phyloP scores from a whole-genome alignment of 1,140 invertebrate species.

The Globodera ellingtonae region DNA sequence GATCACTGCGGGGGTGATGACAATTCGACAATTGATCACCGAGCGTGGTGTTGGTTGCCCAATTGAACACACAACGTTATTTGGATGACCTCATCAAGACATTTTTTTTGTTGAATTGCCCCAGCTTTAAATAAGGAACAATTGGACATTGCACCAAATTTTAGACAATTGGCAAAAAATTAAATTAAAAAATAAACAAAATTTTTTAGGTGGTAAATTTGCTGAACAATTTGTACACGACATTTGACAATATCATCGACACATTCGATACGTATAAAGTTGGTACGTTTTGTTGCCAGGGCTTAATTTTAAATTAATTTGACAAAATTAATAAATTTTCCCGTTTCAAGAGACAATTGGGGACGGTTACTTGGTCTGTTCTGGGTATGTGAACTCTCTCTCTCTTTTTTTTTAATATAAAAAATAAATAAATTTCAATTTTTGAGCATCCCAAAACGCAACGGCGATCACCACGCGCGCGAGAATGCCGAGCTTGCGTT shows the following conservation, averaged over 20 bases:
- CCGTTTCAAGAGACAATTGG: conserved; percentile 80
- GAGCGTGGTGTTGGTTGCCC: too few species aligned
- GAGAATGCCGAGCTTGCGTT: conserved; percentile 73
- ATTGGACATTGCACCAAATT: too few species aligned
- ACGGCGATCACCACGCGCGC: conserved; percentile 84
- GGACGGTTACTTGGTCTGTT: conserved; percentile 84
- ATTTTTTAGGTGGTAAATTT: conserved; percentile 76
- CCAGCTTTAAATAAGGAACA: too few species aligned
- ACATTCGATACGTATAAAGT: conserved; percentile 93
- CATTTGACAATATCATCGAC: conserved; percentile 88
- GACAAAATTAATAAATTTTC: neutral
- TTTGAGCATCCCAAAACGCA: conserved; percentile 80
- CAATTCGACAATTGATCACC: too few species aligned
- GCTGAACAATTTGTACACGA: conserved; percentile 89
- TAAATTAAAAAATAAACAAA: neutral
- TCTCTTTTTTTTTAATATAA: neutral
- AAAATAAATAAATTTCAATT: neutral
- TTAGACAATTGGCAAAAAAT: too few species aligned
- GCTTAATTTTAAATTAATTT: conserved; percentile 16
- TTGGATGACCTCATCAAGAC: neutral
- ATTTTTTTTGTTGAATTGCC: too few species aligned
- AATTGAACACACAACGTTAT: neutral
- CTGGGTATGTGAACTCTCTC: conserved; percentile 61
- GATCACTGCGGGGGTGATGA: too few species aligned
- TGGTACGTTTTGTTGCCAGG: conserved; percentile 62